Evolutionary conservation across 1,140 invertebrate species (phyloP).

Genomic region (Caerostris extrusa): DNA sequence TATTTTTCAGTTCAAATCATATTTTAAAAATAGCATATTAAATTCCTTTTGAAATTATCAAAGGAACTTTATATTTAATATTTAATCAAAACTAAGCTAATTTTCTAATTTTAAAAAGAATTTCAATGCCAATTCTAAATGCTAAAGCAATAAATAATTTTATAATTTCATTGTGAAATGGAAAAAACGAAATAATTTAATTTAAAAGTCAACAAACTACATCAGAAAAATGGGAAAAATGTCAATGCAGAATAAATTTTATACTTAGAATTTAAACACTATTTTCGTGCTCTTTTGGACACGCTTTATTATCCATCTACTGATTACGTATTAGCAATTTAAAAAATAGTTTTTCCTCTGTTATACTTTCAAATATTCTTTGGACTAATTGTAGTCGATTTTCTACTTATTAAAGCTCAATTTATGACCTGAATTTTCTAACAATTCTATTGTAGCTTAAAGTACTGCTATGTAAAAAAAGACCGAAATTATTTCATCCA

Average conservation of each 20-base stretch:
- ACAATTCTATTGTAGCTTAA: slow-evolving; percentile 38
- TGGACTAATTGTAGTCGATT: slow-evolving; percentile 59
- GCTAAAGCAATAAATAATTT: slow-evolving; percentile 8
- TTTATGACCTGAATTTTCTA: slow-evolving; percentile 61
- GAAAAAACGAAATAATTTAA: neutral
- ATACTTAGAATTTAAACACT: neutral
- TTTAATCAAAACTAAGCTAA: slow-evolving; percentile 1
- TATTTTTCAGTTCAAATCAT: neutral
- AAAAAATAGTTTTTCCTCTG: slow-evolving; percentile 60
- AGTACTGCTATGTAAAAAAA: slow-evolving; percentile 52
- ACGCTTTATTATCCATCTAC: neutral
- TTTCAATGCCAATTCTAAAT: slow-evolving; percentile 13
- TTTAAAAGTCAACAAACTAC: slow-evolving; percentile 2
- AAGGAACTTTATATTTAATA: neutral
- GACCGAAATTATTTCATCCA: slow-evolving; percentile 1
- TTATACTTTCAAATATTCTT: slow-evolving; percentile 66
- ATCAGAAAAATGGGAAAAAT: neutral
- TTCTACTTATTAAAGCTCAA: slow-evolving; percentile 59
- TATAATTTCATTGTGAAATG: neutral
- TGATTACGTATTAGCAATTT: slow-evolving; percentile 44
- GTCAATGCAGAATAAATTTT: slow-evolving; percentile 4
- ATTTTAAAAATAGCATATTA: neutral
- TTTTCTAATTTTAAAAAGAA: slow-evolving; percentile 23
- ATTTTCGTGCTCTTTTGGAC: slow-evolving; percentile 3
- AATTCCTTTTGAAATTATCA: neutral